Evolutionary conservation across 2,888 invertebrate species (phyloP).

Genomic region (Salticus scenicus): DNA sequence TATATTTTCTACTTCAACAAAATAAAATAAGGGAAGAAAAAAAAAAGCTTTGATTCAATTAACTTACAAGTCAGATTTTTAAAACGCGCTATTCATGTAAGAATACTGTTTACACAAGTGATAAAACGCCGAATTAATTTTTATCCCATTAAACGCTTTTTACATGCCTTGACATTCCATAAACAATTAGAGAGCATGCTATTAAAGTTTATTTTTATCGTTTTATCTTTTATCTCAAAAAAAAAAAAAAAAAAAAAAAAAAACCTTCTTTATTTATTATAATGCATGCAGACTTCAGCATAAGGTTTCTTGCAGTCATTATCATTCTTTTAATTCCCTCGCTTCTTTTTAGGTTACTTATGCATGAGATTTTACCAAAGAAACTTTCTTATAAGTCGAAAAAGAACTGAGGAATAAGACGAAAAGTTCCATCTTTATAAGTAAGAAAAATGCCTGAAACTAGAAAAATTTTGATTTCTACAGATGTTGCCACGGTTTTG

Average conservation of each 20-base stretch:
- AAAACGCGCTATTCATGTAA: too few species aligned
- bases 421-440: background rate
- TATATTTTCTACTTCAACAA: too few species aligned
- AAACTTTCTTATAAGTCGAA: background rate
- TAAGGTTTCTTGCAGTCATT: background rate
- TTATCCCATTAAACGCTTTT: background rate
- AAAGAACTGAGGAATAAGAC: background rate
- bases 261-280: background rate
- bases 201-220: too few species aligned
- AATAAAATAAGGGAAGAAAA: too few species aligned
- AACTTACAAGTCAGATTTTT: too few species aligned
- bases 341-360: too few species aligned
- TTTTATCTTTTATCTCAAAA: too few species aligned
- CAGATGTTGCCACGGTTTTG: conserved; percentile 17
- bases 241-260: too few species aligned
- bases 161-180: background rate
- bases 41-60: too few species aligned
- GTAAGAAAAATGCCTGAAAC: background rate
- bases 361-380: too few species aligned
- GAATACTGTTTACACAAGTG: background rate
- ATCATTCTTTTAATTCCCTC: conserved; percentile 3
- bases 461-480: background rate
- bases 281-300: background rate
- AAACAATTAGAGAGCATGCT: background rate
- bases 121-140: background rate